Evolutionary conservation across 2,888 invertebrate genomes (phyloP).

Genomic region (Chaetoderma sp.): DNA sequence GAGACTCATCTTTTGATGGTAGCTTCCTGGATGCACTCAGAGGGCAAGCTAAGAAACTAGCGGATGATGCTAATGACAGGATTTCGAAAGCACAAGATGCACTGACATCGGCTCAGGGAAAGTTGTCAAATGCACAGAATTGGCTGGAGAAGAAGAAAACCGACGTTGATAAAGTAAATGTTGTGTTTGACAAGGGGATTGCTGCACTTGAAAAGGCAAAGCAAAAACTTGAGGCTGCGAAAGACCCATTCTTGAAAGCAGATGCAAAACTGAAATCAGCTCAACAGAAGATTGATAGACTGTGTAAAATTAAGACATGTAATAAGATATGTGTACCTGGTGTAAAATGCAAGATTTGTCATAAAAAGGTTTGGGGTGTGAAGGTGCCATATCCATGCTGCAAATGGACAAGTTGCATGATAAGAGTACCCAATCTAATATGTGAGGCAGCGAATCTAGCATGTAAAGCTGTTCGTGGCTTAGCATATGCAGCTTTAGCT

Average conservation of each 20-base stretch:
- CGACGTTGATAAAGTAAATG: slow-evolving; percentile 19
- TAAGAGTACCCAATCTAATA: slow-evolving; percentile 28
- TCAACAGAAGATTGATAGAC: slow-evolving; percentile 34
- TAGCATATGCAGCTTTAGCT: slow-evolving; percentile 33
- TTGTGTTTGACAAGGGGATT: slow-evolving; percentile 33
- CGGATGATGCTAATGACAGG: slow-evolving; percentile 27
- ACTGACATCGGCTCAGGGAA: slow-evolving; percentile 22
- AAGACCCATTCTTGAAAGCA: slow-evolving; percentile 32
- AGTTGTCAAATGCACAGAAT: slow-evolving; percentile 25
- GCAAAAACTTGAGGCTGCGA: slow-evolving; percentile 34
- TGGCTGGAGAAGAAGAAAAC: slow-evolving; percentile 32
- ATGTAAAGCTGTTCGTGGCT: slow-evolving; percentile 23
- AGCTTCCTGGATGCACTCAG: slow-evolving; percentile 34
- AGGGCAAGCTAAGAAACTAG: slow-evolving; percentile 10
- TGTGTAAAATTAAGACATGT: slow-evolving; percentile 35
- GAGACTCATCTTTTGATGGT: slow-evolving; percentile 26
- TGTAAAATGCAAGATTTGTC: slow-evolving; percentile 24
- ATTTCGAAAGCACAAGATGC: slow-evolving; percentile 25
- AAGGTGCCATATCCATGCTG: slow-evolving; percentile 32
- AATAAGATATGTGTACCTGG: slow-evolving; percentile 33
- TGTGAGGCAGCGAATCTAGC: slow-evolving; percentile 26
- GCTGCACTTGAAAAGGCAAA: slow-evolving; percentile 27
- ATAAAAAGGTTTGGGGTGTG: slow-evolving; percentile 5
- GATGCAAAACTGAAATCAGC: slow-evolving; percentile 24
- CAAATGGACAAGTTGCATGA: slow-evolving; percentile 28